Base-by-base conservation (phyloP, 2,113 vertebrate species). In the Eublepharis macularius region DNA sequence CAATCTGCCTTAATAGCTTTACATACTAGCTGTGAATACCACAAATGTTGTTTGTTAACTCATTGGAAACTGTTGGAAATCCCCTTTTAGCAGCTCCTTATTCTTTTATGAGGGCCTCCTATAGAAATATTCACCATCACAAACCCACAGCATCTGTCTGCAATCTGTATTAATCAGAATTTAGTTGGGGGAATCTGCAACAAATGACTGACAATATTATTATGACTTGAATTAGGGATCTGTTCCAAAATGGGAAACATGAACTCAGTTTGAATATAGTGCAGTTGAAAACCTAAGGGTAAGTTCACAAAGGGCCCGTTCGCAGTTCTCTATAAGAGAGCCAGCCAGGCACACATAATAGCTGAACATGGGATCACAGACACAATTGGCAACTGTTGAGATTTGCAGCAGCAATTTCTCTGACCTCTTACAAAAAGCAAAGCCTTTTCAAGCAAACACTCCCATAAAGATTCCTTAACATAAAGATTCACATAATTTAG, bases 31-130 rank as follows among this genome's bases (percentile, higher is more conserved):
- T 2, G 1, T 47, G 45, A 82, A 17, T 5, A 82, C 13, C 45
- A 68, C 75, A 88, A 74, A 57, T 90, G 87, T 91, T 92, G 92
- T 79, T 68, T 1, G 79, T 90, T 54, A 88, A 63, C 80, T 83
- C 84, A 68, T 84, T 75, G 41, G 68, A 72, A 76, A 83, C 63
- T 81, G 7, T 81, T 86, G 83, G 89, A 87, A 91, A 83, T 82
- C 76, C 57, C 66, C 88, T 90, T 45, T 89, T 86, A 87, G 43
- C 11, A 75, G n/a, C 76, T 84, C 72, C 39, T 85, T 41, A 65
- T 39, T 81, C 78, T 78, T 86, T 84, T 79, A 91, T 82, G 70
- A 90, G 47, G 76, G 73, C 36, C 83, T 24, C 88, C 66, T 80
- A 70, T 76, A 85, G 81, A 88, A 87, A 69, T 36, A 68, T 80